Base-by-base conservation (phyloP, 2,797 vertebrate species). In the Halcyon badia region DNA sequence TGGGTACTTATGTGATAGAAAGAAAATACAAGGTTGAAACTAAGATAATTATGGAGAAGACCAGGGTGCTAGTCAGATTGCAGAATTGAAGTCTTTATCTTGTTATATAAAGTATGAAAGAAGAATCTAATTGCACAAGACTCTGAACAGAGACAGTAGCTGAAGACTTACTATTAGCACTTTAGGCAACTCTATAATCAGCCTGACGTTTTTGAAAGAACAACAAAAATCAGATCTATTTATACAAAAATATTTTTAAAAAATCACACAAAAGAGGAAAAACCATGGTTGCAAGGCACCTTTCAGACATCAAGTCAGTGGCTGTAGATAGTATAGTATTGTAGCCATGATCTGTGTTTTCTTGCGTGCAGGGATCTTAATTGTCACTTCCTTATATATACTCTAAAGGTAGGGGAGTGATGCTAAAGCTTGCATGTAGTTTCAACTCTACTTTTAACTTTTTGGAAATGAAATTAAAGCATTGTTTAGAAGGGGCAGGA, bases 31-130 rank as follows among this genome's bases (percentile, higher is more conserved):
- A 75, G 39, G 20, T 58, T 89, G 64, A 61, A 91, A 84, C 13
- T 28, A 75, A 86, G 66, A 46, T 85, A 87, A 86, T 96, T 82
- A 62, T 30, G 62, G 68, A 22, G 66, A 83, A 79, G 89, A 52
- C 30, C 49, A 64, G 73, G 46, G 54, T 84, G 56, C 33, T 56
- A 81, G 72, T 75, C 35, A 77, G 69, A 39, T 51, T 39, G 72
- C 37, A 58, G 60, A 60, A 83, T 4, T 54, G 56, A 44, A 68
- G n/a, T 84, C 57, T 82, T 73, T 62, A 24, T n/a, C 58, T 81
- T 54, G 37, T 80, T 64, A 35, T 46, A 33, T 58, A 25, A 58
- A 79, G 57, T 70, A 76, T 28, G 56, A 80, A 85, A 87, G 46
- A 76, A 44, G 39, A 57, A 24, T 83, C 49, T 66, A 83, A 44